phyloP scores from a whole-genome alignment of 2,888 invertebrate genomes.

The Ariolimax columbianus region DNA sequence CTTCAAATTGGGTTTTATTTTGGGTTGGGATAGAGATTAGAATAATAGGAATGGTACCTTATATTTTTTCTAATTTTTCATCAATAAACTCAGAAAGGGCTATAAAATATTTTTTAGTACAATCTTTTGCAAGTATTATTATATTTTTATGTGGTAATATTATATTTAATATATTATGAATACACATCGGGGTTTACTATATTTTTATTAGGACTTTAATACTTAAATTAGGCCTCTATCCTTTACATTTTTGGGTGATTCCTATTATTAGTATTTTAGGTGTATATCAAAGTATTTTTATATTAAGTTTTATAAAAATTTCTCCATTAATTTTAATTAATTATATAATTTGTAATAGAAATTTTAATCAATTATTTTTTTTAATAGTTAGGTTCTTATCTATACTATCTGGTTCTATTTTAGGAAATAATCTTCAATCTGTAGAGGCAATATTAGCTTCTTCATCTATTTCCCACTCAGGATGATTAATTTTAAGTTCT shows the following conservation, averaged over 20 bases:
- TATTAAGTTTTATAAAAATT: not conserved
- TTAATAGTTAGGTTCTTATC: not conserved
- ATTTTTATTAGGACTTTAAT: not conserved
- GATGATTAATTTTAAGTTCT: conserved; percentile 53
- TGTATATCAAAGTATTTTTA: not conserved
- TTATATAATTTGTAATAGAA: not conserved
- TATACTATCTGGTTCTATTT: conserved; percentile 51
- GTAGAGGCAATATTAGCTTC: conserved; percentile 56
- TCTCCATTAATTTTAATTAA: conserved; percentile 4
- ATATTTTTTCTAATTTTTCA: not conserved
- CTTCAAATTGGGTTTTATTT: not conserved
- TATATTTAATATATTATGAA: not conserved
- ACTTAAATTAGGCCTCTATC: not conserved
- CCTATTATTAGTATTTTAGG: not conserved
- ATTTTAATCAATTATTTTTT: not conserved
- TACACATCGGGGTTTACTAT: not conserved
- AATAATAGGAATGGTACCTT: not conserved
- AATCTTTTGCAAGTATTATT: not conserved
- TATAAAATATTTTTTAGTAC: not conserved
- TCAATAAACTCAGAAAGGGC: not conserved
- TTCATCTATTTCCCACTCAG: conserved; percentile 61
- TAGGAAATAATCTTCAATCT: conserved; percentile 55
- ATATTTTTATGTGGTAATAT: not conserved
- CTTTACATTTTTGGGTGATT: not conserved
- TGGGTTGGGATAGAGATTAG: not conserved